Conservation (phyloP, 2,888 invertebrate species). For the Isotomurus palustris region DNA sequence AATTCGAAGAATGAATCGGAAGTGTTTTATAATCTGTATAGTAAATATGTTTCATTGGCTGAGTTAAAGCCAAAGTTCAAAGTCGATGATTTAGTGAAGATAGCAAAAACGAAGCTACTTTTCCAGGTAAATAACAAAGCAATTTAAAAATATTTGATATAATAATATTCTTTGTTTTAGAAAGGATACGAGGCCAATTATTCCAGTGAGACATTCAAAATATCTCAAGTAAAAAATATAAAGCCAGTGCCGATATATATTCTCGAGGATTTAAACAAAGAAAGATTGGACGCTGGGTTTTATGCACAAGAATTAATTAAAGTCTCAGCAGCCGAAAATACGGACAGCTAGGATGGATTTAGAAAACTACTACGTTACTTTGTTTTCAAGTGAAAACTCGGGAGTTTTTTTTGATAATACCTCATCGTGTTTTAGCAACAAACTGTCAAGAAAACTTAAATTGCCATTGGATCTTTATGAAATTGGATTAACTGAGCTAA, state of each 20-base stretch:
- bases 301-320: neutral
- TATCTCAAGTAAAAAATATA: neutral
- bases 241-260: neutral
- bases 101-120: neutral
- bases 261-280: neutral
- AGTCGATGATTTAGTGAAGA: neutral
- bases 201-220: neutral
- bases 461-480: neutral
- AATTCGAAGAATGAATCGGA: neutral
- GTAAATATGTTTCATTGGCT: neutral
- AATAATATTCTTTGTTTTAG: too few relatives aligned
- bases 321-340: neutral
- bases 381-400: neutral
- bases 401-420: neutral
- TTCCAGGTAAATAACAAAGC: too few relatives aligned
- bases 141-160: too few relatives aligned
- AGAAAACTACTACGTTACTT: neutral
- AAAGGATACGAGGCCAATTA: neutral
- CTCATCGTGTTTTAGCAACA: neutral
- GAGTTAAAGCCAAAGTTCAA: neutral
- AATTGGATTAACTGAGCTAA: neutral
- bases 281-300: neutral
- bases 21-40: neutral
- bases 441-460: neutral
- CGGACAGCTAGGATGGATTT: neutral